Conservation (phyloP, 1,140 invertebrate genomes). For the Neodiprion lecontei region DNA sequence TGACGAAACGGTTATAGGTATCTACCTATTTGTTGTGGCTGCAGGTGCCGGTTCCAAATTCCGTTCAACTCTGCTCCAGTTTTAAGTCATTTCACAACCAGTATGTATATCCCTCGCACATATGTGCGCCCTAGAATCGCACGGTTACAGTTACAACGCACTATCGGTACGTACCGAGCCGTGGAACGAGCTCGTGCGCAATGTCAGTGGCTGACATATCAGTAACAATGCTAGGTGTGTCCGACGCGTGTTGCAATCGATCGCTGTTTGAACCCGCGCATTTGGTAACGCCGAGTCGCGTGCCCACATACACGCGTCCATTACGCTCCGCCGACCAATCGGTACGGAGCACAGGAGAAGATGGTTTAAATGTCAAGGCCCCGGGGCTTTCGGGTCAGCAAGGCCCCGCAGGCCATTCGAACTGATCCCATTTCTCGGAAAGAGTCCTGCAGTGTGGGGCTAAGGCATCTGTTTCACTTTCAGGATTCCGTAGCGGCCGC, state of each 20-base stretch:
- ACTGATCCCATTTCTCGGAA: neutral
- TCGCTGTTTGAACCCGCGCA: conserved; percentile 36
- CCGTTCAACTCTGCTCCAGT: conserved; percentile 4
- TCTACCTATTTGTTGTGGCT: neutral
- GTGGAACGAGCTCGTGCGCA: neutral
- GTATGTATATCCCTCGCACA: neutral
- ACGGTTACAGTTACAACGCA: neutral
- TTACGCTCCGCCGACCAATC: neutral
- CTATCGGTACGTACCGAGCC: neutral
- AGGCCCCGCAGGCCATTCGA: neutral
- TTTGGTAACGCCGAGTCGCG: conserved; percentile 22
- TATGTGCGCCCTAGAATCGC: conserved; percentile 6
- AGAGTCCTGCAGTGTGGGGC: neutral
- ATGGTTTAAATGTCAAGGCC: conserved; percentile 49
- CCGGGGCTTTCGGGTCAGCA: neutral
- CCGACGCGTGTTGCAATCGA: conserved; percentile 49
- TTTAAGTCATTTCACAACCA: neutral
- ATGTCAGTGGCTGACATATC: conserved; percentile 49
- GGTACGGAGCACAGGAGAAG: conserved; percentile 26
- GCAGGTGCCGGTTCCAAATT: neutral
- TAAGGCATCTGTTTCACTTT: conserved; percentile 20
- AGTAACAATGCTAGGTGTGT: conserved; percentile 60
- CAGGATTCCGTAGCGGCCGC: conserved; percentile 56
- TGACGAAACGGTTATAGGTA: too few relatives aligned
- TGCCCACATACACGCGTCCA: conserved; percentile 24